Conservation (phyloP, 2,797 vertebrate species). For the Cephalopachus bancanus region DNA sequence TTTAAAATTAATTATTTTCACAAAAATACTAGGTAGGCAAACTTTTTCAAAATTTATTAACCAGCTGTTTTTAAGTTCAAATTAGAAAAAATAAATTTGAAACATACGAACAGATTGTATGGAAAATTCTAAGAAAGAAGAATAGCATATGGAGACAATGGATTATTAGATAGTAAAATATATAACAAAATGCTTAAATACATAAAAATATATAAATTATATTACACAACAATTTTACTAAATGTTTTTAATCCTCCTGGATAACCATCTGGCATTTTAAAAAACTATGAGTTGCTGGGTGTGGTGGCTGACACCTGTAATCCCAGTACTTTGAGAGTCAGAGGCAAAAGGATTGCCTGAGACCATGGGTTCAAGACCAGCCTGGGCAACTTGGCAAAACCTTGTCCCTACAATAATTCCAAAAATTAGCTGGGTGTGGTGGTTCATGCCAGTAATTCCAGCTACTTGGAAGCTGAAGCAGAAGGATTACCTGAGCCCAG, state of each 20-base stretch:
- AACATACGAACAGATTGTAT: background rate
- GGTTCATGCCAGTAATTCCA: no score
- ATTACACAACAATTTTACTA: background rate
- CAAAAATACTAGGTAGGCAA: background rate
- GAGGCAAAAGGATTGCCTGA: no score
- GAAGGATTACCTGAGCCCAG: no score
- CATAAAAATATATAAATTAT: conserved; percentile 9
- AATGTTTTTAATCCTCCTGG: background rate
- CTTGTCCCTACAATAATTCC: no score
- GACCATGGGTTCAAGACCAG: no score
- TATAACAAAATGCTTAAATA: background rate
- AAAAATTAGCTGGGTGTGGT: no score
- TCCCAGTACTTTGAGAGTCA: no score
- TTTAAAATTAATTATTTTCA: background rate
- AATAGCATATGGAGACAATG: background rate
- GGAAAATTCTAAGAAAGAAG: background rate
- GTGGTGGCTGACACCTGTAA: no score
- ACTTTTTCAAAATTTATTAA: background rate
- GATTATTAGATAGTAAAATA: background rate
- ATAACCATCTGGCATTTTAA: background rate
- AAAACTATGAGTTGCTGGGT: no score
- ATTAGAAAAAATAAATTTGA: background rate
- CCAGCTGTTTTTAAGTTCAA: background rate
- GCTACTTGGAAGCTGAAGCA: no score
- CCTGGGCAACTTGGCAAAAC: no score